Conservation (phyloP, 2,888 invertebrate species). For the Caenorhabditis wallacei region DNA sequence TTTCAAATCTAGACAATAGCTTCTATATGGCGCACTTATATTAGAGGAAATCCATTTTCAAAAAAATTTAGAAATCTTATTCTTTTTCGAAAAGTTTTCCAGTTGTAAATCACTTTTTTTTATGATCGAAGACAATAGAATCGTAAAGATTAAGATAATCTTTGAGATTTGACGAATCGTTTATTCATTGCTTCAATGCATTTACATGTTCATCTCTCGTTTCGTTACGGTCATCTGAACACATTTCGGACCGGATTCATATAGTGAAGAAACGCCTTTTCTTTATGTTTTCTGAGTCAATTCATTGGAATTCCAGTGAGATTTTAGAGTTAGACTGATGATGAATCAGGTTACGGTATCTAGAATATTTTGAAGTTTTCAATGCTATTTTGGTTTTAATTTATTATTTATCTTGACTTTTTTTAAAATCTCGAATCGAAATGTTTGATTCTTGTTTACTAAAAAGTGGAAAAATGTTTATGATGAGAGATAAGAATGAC, state of each 20-base stretch:
- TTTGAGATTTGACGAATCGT: slow-evolving; percentile 5
- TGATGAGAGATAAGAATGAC: slow-evolving; percentile 21
- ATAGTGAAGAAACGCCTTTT: slow-evolving; percentile 6
- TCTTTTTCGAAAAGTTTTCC: no score
- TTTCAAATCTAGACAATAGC: no score
- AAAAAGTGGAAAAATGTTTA: neutral
- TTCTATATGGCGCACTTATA: no score
- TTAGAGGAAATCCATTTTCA: no score
- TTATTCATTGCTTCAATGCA: slow-evolving; percentile 31
- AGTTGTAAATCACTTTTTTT: no score
- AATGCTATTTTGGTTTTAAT: neutral
- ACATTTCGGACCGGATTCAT: slow-evolving; percentile 25
- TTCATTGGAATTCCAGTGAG: neutral
- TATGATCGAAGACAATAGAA: no score
- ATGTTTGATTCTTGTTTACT: neutral
- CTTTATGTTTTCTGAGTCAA: slow-evolving; percentile 7
- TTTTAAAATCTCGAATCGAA: no score
- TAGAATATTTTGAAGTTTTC: neutral
- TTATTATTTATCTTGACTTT: neutral
- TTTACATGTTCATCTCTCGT: slow-evolving; percentile 24
- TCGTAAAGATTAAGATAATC: slow-evolving; percentile 19
- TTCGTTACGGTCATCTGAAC: slow-evolving; percentile 38
- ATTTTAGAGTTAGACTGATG: no score
- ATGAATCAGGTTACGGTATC: no score
- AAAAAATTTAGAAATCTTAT: no score